Evolutionary conservation across 2,888 invertebrate genomes (phyloP), one percentile per base, ranked within the genome.

Genomic region (Hypselothyrea guttata): DNA sequence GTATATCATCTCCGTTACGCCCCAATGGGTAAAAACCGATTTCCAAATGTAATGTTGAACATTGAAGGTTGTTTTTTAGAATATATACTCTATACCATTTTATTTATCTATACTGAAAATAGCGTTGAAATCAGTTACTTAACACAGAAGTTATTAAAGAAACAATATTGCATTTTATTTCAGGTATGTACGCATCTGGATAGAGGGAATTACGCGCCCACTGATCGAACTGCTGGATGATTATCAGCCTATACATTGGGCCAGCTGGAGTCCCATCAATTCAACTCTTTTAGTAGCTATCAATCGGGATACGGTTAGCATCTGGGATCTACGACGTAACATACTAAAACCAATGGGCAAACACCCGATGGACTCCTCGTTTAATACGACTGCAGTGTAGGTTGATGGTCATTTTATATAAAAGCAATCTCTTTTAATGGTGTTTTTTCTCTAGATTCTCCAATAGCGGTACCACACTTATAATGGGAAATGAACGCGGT

Each of bases 311-410:
- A 89, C 92, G 5, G 91, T 95, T n/a, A 93, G 93, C 48, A 90
- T 96, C 15, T 96, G 96, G 96, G 95, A 96, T 86, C 90, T 96
- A 1, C 92, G 93, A 0, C 90, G 94, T n/a, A 95, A 94, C 82
- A 93, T 92, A 1, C 92, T 94, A 52, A 92, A 92, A 37, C 95
- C 96, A 4, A 87, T 89, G 47, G 81, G 88, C 28, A 71, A 75
- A 8, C 82, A 77, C 7, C 53, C 47, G 0, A 61, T 87, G 34
- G 84, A 84, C n/a, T 67, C 72, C 0, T 86, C 89, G 0, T 76
- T 69, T 51, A 72, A 84, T 27, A 88, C 88, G 0, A 52, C 65
- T 18, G 81, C 69, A 9, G 74, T 78, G 89, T 89, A 12, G 8
- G 16, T 13, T 12, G 3, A 9, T 7, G 27, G 18, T 4, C 4